Conservation (phyloP, 2,797 vertebrate genomes). For the Phrynocephalus forsythii region DNA sequence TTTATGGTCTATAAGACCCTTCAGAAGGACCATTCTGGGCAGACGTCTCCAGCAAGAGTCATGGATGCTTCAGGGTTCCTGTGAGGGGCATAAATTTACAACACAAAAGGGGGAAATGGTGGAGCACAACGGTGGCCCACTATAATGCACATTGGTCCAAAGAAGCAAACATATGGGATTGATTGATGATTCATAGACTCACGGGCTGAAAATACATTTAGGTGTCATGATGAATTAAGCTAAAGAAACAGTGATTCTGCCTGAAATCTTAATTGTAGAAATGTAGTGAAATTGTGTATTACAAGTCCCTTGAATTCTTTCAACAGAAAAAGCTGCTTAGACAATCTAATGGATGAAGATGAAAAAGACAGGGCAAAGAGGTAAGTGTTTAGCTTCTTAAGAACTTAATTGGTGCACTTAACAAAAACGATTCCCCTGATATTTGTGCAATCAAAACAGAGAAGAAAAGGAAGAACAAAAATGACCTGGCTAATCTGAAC, state of each 20-base stretch:
- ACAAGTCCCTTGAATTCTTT: conserved; percentile 63
- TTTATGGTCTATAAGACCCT: no score
- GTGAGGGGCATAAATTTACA: background rate
- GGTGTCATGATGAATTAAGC: conserved; percentile 67
- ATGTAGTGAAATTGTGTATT: conserved; percentile 54
- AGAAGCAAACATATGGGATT: conserved; percentile 1
- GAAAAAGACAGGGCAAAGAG: conserved; percentile 87
- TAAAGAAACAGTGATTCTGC: conserved; percentile 60
- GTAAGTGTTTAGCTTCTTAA: conserved; percentile 69
- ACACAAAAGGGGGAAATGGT: background rate
- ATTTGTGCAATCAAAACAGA: conserved; percentile 51
- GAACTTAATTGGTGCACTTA: conserved; percentile 48
- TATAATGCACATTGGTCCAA: background rate
- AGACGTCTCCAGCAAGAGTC: no score
- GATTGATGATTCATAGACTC: conserved; percentile 15
- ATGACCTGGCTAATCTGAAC: background rate
- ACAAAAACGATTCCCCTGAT: conserved; percentile 48
- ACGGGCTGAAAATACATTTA: conserved; percentile 49
- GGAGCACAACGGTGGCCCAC: background rate
- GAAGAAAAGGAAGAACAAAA: conserved; percentile 18
- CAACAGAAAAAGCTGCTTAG: conserved; percentile 79
- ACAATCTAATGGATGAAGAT: conserved; percentile 88
- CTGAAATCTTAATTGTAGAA: conserved; percentile 60
- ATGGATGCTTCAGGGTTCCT: background rate
- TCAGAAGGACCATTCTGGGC: no score